Conservation (phyloP, 2,888 invertebrate genomes). For the Mythimna lalbum region DNA sequence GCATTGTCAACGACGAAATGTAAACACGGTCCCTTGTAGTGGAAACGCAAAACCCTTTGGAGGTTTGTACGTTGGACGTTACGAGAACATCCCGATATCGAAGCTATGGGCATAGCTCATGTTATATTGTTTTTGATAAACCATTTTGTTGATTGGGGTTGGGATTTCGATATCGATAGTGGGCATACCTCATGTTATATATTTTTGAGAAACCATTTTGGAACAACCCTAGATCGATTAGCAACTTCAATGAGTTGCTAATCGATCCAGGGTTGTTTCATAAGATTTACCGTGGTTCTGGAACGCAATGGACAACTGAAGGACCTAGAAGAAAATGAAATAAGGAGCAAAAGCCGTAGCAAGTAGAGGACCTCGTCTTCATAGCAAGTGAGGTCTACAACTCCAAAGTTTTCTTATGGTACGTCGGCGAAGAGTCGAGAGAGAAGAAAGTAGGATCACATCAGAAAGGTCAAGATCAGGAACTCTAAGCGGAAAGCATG, state of each 20-base stretch:
- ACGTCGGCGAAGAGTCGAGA: neutral
- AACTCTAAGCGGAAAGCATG: neutral
- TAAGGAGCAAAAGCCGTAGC: neutral
- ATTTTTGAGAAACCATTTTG: too few relatives aligned
- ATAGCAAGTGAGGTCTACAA: neutral
- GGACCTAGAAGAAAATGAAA: neutral
- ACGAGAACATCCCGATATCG: neutral
- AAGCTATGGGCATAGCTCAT: too few relatives aligned
- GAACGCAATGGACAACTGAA: too few relatives aligned
- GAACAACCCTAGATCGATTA: too few relatives aligned
- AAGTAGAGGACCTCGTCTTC: neutral
- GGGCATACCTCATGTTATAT: too few relatives aligned
- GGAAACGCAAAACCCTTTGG: slow-evolving; percentile 22
- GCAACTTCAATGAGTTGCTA: too few relatives aligned
- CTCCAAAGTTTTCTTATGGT: neutral
- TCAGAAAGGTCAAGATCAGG: neutral
- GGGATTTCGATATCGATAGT: neutral
- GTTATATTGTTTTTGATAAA: too few relatives aligned
- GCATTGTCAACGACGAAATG: slow-evolving; percentile 56
- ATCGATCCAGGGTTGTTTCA: too few relatives aligned
- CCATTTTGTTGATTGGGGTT: too few relatives aligned
- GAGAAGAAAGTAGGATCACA: too few relatives aligned
- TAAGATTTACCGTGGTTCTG: too few relatives aligned
- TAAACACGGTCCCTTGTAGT: slow-evolving; percentile 53
- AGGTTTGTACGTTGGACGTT: slow-evolving; percentile 1